Evolutionary conservation across 2,113 vertebrate genomes (phyloP).

Genomic region (Dromas ardeola): DNA sequence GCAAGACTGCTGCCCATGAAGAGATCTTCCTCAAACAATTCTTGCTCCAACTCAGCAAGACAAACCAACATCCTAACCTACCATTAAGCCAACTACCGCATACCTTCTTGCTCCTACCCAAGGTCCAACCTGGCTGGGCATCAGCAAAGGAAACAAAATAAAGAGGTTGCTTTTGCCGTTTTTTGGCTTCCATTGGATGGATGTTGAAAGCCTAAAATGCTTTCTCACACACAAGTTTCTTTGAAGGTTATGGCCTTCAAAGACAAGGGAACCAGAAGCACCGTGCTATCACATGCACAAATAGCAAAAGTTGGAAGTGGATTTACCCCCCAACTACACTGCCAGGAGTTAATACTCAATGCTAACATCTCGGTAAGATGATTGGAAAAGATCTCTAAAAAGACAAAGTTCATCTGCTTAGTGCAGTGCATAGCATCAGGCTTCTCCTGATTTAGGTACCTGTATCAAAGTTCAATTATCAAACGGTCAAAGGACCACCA

Average conservation of each 20-base stretch:
- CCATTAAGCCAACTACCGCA: background rate
- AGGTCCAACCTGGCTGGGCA: rapidly evolving
- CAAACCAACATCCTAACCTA: background rate
- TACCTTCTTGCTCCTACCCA: background rate
- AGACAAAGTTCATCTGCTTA: background rate
- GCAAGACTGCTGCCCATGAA: background rate
- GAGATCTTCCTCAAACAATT: background rate
- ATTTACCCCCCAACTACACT: background rate
- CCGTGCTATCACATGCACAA: rapidly evolving
- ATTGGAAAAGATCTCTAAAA: background rate
- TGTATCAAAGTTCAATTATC: background rate
- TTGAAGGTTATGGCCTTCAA: background rate
- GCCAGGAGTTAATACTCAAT: background rate
- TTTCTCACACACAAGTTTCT: background rate
- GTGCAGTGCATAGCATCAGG: background rate
- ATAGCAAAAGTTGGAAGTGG: rapidly evolving
- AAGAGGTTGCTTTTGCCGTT: background rate
- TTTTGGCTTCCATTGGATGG: background rate
- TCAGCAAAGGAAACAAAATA: background rate
- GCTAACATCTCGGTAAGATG: background rate
- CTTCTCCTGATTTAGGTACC: background rate
- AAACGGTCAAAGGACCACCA: background rate
- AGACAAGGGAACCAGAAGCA: background rate
- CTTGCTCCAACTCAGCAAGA: background rate
- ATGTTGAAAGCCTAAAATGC: background rate